Percentiles rank a stretch among this genome's conserved stretches.
These are phyloP conservation scores for Dryocosmus kuriphilus DNA, from an alignment of 2,888 invertebrate species.

Conservation along the genomic window DNA sequence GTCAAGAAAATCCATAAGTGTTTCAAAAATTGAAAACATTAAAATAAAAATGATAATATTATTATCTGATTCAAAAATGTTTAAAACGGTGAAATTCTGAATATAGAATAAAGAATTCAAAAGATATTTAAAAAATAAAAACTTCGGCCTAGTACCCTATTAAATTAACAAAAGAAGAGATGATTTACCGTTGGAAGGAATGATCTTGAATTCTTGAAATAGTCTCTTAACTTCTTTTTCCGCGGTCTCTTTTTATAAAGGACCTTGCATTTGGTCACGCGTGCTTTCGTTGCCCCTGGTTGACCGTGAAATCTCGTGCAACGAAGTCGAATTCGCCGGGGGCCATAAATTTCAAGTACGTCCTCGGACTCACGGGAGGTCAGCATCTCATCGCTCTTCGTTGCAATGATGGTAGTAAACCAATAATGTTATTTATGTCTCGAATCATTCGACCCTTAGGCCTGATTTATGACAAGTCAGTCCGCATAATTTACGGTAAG, in stretches of 20 bases:
- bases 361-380: conserved; percentile 31
- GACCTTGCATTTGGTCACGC: conserved; percentile 54
- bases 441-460: conserved; percentile 71
- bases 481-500: conserved; percentile 64
- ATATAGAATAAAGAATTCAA: too few species aligned
- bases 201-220: conserved; percentile 38
- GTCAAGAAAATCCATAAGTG: too few species aligned
- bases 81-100: too few species aligned
- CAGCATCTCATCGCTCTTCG: conserved; percentile 42
- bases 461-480: conserved; percentile 67
- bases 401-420: conserved; percentile 66
- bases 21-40: too few species aligned
- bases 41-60: too few species aligned
- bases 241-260: conserved; percentile 17
- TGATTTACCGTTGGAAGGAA: conserved; percentile 6
- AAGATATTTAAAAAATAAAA: too few species aligned
- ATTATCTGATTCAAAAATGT: too few species aligned
- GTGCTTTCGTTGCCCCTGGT: conserved; percentile 45
- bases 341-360: conserved; percentile 50
- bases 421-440: conserved; percentile 76
- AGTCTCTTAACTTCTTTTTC: conserved; percentile 9
- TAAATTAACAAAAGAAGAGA: conserved; percentile 1
- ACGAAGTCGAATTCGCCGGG: conserved; percentile 42
- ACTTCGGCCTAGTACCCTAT: neutral
- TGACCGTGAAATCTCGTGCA: conserved; percentile 52